Conservation (phyloP, 1,140 invertebrate genomes). For the Drosophila ambigua region DNA sequence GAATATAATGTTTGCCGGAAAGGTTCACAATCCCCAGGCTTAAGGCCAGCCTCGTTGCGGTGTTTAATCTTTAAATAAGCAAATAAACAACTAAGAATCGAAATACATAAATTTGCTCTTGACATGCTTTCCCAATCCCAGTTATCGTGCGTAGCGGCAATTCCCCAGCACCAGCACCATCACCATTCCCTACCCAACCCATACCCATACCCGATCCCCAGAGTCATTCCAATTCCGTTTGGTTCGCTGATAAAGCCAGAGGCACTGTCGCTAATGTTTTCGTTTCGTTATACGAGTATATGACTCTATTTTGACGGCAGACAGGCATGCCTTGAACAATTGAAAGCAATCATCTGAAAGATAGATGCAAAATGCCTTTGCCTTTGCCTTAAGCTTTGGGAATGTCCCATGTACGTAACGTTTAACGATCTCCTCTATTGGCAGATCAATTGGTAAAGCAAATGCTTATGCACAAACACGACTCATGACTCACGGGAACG, state of each 20-base stretch:
- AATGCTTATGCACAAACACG: constrained; percentile 24
- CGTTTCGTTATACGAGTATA: neutral
- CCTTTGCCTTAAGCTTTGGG: constrained; percentile 10
- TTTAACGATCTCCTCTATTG: constrained; percentile 11
- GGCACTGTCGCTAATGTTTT: constrained; percentile 21
- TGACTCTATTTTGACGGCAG: neutral
- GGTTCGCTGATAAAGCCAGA: constrained; percentile 43
- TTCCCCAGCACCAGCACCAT: neutral
- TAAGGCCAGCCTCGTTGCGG: neutral
- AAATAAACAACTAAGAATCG: constrained; percentile 29
- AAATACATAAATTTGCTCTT: constrained; percentile 35
- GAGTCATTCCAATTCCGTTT: constrained; percentile 5
- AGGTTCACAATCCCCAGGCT: constrained; percentile 86
- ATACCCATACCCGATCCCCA: neutral
- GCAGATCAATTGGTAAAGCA: constrained; percentile 34
- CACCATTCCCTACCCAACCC: neutral
- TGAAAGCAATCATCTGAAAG: constrained; percentile 18
- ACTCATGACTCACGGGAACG: constrained; percentile 23
- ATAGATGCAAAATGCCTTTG: constrained; percentile 22
- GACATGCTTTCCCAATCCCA: constrained; percentile 35
- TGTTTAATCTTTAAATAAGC: constrained; percentile 25
- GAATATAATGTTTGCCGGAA: constrained; percentile 89
- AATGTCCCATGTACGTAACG: constrained; percentile 43
- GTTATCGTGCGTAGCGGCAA: constrained; percentile 30
- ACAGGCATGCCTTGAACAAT: constrained; percentile 17